Percentiles rank a stretch among this genome's conserved stretches.
These are phyloP conservation scores for Cephus cinctus DNA, from an alignment of 1,140 invertebrate genomes.

Conservation along the genomic window DNA sequence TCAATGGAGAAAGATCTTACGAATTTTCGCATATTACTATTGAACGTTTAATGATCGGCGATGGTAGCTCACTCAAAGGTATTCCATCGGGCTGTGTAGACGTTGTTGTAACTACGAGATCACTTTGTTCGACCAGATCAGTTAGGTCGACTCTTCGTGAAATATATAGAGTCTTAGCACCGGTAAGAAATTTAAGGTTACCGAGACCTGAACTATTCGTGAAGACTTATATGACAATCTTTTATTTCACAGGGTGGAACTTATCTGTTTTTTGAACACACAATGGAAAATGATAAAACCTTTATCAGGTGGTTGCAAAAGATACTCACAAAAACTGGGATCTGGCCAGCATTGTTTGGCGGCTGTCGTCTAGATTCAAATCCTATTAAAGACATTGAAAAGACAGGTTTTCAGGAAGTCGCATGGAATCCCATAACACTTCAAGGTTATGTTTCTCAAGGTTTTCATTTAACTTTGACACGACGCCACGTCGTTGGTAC, in stretches of 20 bases:
- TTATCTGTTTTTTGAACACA: slow-evolving; percentile 47
- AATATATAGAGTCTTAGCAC: slow-evolving; percentile 40
- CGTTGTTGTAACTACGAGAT: slow-evolving; percentile 43
- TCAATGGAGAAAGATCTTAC: slow-evolving; percentile 31
- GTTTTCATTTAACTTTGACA: slow-evolving; percentile 35
- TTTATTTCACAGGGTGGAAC: slow-evolving; percentile 31
- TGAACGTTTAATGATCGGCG: slow-evolving; percentile 39
- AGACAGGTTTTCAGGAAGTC: slow-evolving; percentile 33
- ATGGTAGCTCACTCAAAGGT: slow-evolving; percentile 38
- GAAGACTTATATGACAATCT: not conserved
- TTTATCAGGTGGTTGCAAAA: slow-evolving; percentile 35
- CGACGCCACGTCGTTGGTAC: slow-evolving; percentile 39
- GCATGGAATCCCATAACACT: slow-evolving; percentile 29
- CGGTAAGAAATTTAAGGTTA: slow-evolving; percentile 28
- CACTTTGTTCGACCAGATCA: slow-evolving; percentile 41
- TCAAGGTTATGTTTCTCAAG: slow-evolving; percentile 37
- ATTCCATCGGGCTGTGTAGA: slow-evolving; percentile 36
- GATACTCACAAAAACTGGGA: slow-evolving; percentile 34
- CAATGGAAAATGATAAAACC: slow-evolving; percentile 33
- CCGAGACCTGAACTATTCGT: too few species aligned
- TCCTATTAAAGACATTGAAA: slow-evolving; percentile 35
- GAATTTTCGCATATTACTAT: slow-evolving; percentile 42
- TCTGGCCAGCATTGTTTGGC: slow-evolving; percentile 45
- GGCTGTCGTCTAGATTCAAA: slow-evolving; percentile 37
- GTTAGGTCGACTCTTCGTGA: slow-evolving; percentile 32